Percentiles rank a stretch among this genome's conserved stretches.
Evolutionary conservation across 2,888 invertebrate genomes (phyloP).

Genomic region (Tolmerus cingulatus): DNA sequence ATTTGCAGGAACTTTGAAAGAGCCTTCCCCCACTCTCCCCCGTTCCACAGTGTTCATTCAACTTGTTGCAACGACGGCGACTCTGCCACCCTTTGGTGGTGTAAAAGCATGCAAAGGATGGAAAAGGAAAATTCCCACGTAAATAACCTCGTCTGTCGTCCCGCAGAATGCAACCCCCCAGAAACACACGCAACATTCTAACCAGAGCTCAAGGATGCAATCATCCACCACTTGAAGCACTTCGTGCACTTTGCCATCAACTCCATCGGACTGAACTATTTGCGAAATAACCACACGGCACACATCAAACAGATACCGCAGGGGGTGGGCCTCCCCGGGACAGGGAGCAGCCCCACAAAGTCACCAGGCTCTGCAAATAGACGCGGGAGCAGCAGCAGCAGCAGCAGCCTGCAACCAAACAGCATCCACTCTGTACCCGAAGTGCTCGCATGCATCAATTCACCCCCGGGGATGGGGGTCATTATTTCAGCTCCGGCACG

Average conservation of each 20-base stretch:
- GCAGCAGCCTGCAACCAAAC: background rate
- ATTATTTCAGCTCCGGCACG: background rate
- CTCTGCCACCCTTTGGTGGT: background rate
- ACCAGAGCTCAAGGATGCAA: conserved; percentile 32
- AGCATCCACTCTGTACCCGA: conserved; percentile 25
- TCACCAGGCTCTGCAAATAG: conserved; percentile 23
- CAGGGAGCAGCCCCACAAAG: conserved; percentile 21
- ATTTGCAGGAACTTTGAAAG: conserved; percentile 24
- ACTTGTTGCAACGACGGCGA: conserved; percentile 26
- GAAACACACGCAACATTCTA: conserved; percentile 31
- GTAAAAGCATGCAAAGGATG: conserved; percentile 3
- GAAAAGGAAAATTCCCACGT: conserved; percentile 4
- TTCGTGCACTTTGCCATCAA: conserved; percentile 35
- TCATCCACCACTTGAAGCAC: conserved; percentile 30
- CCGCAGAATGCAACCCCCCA: conserved; percentile 15
- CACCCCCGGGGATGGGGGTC: conserved; percentile 7
- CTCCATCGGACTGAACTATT: conserved; percentile 40
- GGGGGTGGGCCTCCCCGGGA: background rate
- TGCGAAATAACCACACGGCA: conserved; percentile 44
- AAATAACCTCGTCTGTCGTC: background rate
- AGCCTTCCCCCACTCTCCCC: background rate
- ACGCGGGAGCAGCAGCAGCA: background rate
- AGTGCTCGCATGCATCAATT: conserved; percentile 41
- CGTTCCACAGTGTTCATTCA: background rate
- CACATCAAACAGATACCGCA: conserved; percentile 44